Evolutionary conservation across 2,113 vertebrate species (phyloP).

Genomic region (Bujurquina vittata): DNA sequence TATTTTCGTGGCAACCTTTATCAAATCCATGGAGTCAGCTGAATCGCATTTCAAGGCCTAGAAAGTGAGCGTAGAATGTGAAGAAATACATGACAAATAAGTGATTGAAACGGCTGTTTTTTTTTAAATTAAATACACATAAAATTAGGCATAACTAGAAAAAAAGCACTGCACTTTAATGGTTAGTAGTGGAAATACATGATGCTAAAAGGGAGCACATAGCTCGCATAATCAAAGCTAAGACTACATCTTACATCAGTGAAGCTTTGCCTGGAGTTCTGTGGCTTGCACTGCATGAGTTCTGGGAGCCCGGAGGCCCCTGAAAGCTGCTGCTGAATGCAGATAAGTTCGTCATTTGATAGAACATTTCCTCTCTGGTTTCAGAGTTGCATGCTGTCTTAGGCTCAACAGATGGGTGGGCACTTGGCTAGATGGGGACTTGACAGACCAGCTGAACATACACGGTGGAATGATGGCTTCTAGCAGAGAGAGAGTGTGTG

Average conservation of each 20-base stretch:
- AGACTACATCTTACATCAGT: neutral
- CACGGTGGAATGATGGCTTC: constrained; percentile 43
- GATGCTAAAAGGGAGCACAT: neutral
- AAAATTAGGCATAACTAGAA: neutral
- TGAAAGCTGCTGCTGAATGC: constrained; percentile 34
- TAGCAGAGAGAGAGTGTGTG: constrained; percentile 14
- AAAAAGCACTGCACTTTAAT: neutral
- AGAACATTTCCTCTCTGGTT: constrained; percentile 34
- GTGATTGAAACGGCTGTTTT: neutral
- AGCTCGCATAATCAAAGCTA: neutral
- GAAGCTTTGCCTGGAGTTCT: neutral
- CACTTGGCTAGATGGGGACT: constrained; percentile 57
- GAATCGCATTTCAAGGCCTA: neutral
- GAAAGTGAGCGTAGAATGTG: neutral
- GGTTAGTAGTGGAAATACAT: neutral
- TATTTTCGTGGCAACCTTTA: neutral
- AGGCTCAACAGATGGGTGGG: constrained; percentile 64
- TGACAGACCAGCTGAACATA: constrained; percentile 62
- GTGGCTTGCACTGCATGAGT: constrained; percentile 11
- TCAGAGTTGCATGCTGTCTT: constrained; percentile 60
- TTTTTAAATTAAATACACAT: neutral
- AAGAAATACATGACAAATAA: neutral
- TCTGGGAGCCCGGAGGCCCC: constrained; percentile 7
- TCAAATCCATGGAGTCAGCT: neutral
- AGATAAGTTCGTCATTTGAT: constrained; percentile 47